These are phyloP conservation scores for Syngnathus typhle DNA, from an alignment of 2,113 vertebrate genomes.

Conservation along the genomic window DNA sequence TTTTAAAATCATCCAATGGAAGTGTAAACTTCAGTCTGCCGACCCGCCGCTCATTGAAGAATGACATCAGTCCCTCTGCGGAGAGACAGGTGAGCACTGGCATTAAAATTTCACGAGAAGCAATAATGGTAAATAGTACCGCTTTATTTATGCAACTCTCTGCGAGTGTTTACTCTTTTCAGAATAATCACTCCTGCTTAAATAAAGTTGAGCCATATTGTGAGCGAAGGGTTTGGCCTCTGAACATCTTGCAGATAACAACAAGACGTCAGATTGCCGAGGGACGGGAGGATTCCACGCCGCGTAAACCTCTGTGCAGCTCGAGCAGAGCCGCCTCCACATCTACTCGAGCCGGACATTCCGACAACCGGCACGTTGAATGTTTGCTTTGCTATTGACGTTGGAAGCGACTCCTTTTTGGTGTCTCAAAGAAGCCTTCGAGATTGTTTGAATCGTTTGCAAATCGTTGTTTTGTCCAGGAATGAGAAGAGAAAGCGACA, in stretches of 20 bases:
- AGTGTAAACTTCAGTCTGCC: constrained; percentile 89
- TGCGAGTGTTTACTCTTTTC: too few relatives aligned
- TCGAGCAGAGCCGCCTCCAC: constrained; percentile 75
- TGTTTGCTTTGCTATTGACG: background rate
- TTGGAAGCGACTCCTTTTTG: background rate
- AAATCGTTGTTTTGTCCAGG: constrained; percentile 37
- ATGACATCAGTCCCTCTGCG: constrained; percentile 77
- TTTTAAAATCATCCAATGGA: constrained; percentile 84
- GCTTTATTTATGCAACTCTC: too few relatives aligned
- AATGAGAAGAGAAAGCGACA: constrained; percentile 90
- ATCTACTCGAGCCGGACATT: constrained; percentile 78
- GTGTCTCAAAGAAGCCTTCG: background rate
- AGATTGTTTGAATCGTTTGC: background rate
- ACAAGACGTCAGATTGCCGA: constrained; percentile 77
- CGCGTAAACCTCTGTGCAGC: constrained; percentile 80
- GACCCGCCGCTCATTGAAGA: constrained; percentile 80
- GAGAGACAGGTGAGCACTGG: constrained; percentile 80
- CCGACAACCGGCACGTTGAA: constrained; percentile 80
- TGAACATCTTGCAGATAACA: constrained; percentile 68
- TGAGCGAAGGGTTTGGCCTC: background rate
- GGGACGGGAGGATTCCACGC: constrained; percentile 77
- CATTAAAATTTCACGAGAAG: too few relatives aligned
- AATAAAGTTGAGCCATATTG: too few relatives aligned
- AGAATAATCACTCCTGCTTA: too few relatives aligned
- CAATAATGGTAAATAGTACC: too few relatives aligned